Evolutionary conservation across 2,113 vertebrate species (phyloP), one percentile per base, ranked within the genome.

Genomic region (Calidris pygmaea): DNA sequence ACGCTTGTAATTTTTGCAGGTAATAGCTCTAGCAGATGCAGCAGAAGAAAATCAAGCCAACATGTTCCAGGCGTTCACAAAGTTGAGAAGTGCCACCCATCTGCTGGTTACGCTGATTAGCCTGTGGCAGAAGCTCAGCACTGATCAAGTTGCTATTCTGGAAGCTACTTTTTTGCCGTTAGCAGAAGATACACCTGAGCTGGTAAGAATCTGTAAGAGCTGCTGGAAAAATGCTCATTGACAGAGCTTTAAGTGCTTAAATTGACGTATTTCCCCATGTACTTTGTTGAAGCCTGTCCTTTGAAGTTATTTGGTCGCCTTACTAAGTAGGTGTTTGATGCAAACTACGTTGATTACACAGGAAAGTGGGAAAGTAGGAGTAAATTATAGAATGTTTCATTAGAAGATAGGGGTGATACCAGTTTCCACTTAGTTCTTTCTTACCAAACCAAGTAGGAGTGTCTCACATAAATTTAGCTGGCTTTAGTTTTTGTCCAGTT

Each of bases 11-110:
- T 97, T 97, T 94, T 94, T 96, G 32, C 97, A 99, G 99, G 98
- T 99, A 96, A 99, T 99, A 45, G 98, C 98, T 89, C 97, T 99
- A 96, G 99, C 99, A 78, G 99, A 99, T 85, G 99, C 99, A 3
- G 97, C 98, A 18, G 98, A 99, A 96, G 99, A 99, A 95, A 99
- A 98, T 96, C 98, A 98, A 83, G 96, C 94, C 14, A 97, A 66
- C 65, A 87, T 99, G 97, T 98, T 98, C 77, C 98, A 98, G 96
- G 98, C 99, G 3, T 99, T 99, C 39, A 97, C 98, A 37, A 98
- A 98, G 41, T 97, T 99, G 96, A 98, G 98, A 63, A 99, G 99
- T 92, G 98, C 98, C 96, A 99, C 98, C 29, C 99, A 98, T 93
- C 97, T 99, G 84, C 91, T 99, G 89, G 98, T 99, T 89, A 96